These are phyloP conservation scores for Phataginus tricuspis DNA, from an alignment of 2,797 vertebrate species.

Conservation along the genomic window DNA sequence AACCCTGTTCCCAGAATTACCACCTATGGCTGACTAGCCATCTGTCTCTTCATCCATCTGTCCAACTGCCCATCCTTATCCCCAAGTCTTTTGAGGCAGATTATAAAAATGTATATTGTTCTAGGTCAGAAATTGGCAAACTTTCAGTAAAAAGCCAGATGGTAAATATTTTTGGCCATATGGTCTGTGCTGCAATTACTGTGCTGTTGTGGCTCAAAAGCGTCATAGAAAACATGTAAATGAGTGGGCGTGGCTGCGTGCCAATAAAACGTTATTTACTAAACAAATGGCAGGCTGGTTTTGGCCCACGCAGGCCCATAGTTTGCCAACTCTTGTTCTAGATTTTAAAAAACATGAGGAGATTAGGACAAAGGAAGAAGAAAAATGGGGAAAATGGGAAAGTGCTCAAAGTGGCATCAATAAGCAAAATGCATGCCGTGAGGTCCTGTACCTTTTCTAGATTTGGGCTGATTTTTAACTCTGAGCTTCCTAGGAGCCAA, in stretches of 20 bases:
- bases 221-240: accelerated
- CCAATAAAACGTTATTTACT: neutral
- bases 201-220: neutral
- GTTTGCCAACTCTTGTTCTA: neutral
- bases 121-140: neutral
- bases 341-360: neutral
- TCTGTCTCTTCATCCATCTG: neutral
- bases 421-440: neutral
- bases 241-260: neutral
- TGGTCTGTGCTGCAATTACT: neutral
- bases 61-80: neutral
- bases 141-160: neutral
- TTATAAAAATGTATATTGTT: neutral
- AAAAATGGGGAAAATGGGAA: neutral
- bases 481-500: neutral
- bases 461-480: neutral
- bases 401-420: neutral
- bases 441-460: neutral
- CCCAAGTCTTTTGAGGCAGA: neutral
- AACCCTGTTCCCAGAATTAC: neutral
- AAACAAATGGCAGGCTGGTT: neutral
- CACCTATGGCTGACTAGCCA: neutral
- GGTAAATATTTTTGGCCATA: neutral
- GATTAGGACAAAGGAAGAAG: neutral
- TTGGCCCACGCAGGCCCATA: neutral